Base-by-base conservation (phyloP, 2,888 invertebrate genomes). In the Oscheius onirici region DNA sequence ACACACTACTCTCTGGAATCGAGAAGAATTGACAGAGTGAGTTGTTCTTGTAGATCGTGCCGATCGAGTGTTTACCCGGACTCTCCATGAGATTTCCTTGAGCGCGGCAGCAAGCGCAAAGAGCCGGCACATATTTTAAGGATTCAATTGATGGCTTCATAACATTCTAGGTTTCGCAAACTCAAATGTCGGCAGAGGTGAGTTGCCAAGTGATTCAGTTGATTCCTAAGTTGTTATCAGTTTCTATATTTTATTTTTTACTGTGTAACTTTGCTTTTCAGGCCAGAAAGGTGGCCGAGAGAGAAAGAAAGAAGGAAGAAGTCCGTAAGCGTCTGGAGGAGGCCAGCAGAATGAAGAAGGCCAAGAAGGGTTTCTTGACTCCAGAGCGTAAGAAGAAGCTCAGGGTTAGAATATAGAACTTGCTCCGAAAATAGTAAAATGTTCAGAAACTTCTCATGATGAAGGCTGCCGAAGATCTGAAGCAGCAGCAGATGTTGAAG, bases 351-450 rank as follows among this genome's bases (percentile, higher is more conserved):
- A 95, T 94, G 89, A 97, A 97, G 91, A 97, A 97, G 91, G 89
- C 88, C 71, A 97, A 97, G 93, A 97, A 97, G 91, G 97, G 97
- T 92, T 97, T 97, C 93, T 72, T 96, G 95, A 96, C 97, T 88
- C 96, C 97, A 79, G 97, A 97, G 91, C 95, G 97, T 91, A 97
- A 97, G 94, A 97, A 97, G 94, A 96, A 97, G 91, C 94, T 97
- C 89, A 93, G 97, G 92, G 95, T 96, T 89, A 91, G 93, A 60
- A 17, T 15, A 22, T n/a, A 15, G 13, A 5, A n/a, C n/a, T 5
- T n/a, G 15, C 13, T 3, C 20, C 44, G 8, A 26, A 63, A 22
- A 46, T 22, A 3, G 17, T 22, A 17, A 24, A 49, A 17, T 17
- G 49, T 63, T 63, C 89, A 97, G 95, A 92, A 96, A 92, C 91